These are phyloP conservation scores for Aspidoscelis tigris DNA, from an alignment of 2,113 vertebrate species.

Conservation along the genomic window DNA sequence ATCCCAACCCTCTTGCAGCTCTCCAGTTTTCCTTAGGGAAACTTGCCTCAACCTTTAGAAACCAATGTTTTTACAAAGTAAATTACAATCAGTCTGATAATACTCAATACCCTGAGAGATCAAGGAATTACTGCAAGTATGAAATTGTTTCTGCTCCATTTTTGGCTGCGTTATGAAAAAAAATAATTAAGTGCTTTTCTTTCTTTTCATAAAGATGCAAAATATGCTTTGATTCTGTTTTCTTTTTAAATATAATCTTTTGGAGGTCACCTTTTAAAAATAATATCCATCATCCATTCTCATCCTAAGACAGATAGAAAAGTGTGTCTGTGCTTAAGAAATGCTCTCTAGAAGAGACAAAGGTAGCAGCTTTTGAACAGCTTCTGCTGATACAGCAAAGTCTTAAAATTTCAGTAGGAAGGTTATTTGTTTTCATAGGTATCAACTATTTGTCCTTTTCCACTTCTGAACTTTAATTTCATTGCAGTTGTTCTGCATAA, in stretches of 20 bases:
- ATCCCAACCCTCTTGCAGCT: neutral
- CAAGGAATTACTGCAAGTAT: neutral
- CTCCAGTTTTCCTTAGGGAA: neutral
- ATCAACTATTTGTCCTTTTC: neutral
- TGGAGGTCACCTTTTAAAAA: slow-evolving; percentile 17
- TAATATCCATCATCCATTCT: slow-evolving; percentile 29
- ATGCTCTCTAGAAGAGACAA: slow-evolving; percentile 12
- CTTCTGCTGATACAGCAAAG: neutral
- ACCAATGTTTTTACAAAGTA: neutral
- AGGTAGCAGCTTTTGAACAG: slow-evolving; percentile 25
- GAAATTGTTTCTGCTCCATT: neutral
- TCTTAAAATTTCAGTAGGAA: neutral
- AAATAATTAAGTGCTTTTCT: neutral
- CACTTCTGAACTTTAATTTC: neutral
- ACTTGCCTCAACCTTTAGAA: neutral
- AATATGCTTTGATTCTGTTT: neutral
- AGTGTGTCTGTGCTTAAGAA: slow-evolving; percentile 15
- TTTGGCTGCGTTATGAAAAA: neutral
- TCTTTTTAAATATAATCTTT: slow-evolving; percentile 27
- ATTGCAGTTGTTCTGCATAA: neutral
- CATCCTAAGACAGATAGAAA: slow-evolving; percentile 8
- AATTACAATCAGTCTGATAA: slow-evolving; percentile 21
- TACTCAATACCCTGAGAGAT: neutral
- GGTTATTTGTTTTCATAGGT: slow-evolving; percentile 6
- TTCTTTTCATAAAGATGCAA: slow-evolving; percentile 6